These are phyloP conservation scores for Emydura subglobosa DNA, from an alignment of 2,113 vertebrate species.

Conservation along the genomic window DNA sequence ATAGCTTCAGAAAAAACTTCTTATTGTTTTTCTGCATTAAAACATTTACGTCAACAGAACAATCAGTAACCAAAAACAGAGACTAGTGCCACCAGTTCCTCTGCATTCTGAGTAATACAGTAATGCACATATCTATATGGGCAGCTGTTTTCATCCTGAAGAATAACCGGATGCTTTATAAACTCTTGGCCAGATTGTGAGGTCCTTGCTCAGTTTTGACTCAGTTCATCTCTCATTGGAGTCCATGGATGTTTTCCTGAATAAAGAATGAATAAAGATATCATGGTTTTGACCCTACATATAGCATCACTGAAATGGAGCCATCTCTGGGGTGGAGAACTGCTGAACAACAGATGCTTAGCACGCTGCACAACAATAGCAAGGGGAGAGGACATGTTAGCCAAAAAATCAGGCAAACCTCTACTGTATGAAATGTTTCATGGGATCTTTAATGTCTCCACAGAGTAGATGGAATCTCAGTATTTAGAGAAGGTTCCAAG, in stretches of 20 bases:
- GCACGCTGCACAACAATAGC: background rate
- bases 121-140: too few relatives aligned
- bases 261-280: background rate
- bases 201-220: background rate
- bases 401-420: background rate
- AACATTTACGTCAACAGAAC: too few relatives aligned
- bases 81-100: too few relatives aligned
- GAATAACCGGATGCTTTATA: background rate
- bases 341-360: background rate
- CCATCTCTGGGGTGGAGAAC: too few relatives aligned
- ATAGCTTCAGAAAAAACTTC: too few relatives aligned
- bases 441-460: background rate
- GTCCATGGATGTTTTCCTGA: background rate
- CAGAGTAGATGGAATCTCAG: background rate
- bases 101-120: too few relatives aligned
- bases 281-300: background rate
- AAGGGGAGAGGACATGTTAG: background rate
- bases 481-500: background rate
- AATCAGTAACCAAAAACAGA: too few relatives aligned
- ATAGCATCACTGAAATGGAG: too few relatives aligned
- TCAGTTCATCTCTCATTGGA: too few relatives aligned
- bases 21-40: too few relatives aligned
- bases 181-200: background rate
- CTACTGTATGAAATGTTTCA: background rate
- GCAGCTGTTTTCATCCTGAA: background rate